A percentile compares a stretch with the other conserved stretches of the same genome.
Evolutionary conservation across 2,113 vertebrate species (phyloP).

Genomic region (Neoarius graeffei): DNA sequence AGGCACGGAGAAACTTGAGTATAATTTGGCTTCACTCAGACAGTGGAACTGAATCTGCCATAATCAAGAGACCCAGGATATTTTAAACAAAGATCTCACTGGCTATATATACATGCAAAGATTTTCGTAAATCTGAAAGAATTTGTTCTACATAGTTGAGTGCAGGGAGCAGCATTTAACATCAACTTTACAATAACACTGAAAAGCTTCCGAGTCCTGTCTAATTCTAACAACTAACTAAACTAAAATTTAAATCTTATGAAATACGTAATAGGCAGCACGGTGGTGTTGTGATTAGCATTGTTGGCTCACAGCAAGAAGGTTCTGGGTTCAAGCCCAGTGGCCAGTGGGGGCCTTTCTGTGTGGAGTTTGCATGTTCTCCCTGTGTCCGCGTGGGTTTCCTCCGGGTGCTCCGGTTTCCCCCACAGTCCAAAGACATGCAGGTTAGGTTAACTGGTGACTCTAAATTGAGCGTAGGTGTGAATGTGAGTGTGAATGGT

Average conservation of each 20-base stretch:
- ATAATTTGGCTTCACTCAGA: not conserved
- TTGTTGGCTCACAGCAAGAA: too few relatives aligned
- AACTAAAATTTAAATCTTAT: not conserved
- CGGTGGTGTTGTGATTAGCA: too few relatives aligned
- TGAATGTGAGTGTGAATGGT: too few relatives aligned
- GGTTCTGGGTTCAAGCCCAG: too few relatives aligned
- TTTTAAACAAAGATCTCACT: not conserved
- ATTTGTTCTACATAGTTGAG: too few relatives aligned
- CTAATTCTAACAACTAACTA: not conserved
- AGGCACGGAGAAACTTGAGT: not conserved
- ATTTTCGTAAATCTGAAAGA: not conserved
- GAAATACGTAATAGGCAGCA: not conserved
- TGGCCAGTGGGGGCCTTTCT: too few relatives aligned
- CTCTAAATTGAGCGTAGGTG: too few relatives aligned
- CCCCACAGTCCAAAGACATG: too few relatives aligned
- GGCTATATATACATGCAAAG: not conserved
- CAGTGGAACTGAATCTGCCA: not conserved
- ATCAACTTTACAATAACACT: not conserved
- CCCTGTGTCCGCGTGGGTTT: too few relatives aligned
- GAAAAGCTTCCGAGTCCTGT: not conserved
- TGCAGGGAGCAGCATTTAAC: not conserved
- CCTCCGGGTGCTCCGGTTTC: too few relatives aligned
- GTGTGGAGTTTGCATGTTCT: too few relatives aligned
- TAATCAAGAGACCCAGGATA: not conserved
- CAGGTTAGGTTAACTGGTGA: too few relatives aligned